These are phyloP conservation scores for Mesoclemmys tuberculata DNA, from an alignment of 2,113 vertebrate genomes.

Conservation along the genomic window DNA sequence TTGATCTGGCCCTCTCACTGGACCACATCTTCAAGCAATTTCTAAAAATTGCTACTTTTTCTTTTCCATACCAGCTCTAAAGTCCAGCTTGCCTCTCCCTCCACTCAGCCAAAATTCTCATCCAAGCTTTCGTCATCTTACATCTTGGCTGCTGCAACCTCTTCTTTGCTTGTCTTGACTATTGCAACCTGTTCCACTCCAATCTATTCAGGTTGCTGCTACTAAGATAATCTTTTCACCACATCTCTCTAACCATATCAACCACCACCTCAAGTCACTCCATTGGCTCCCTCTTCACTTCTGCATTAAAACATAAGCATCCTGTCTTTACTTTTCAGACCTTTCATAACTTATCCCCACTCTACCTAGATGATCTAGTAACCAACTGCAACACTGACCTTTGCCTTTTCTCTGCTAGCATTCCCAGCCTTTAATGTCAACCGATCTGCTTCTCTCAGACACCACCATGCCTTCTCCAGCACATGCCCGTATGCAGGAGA, in stretches of 20 bases:
- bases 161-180: not conserved
- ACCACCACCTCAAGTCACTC: not conserved
- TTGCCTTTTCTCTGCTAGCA: not conserved
- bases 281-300: not conserved
- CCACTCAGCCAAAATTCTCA: not conserved
- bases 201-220: not conserved
- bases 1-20: fast-evolving
- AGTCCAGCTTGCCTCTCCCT: not conserved
- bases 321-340: not conserved
- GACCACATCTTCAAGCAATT: not conserved
- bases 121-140: not conserved
- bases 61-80: not conserved
- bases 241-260: not conserved
- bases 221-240: not conserved
- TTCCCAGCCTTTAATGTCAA: not conserved
- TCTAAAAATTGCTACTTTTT: not conserved
- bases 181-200: not conserved
- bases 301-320: not conserved
- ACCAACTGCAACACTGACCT: not conserved
- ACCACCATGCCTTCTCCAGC: fast-evolving
- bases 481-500: not conserved
- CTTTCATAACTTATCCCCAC: not conserved
- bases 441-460: not conserved
- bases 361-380: not conserved
- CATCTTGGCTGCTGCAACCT: not conserved